phyloP scores from a whole-genome alignment of 2,888 invertebrate genomes.

The Acrocera orbiculus region DNA sequence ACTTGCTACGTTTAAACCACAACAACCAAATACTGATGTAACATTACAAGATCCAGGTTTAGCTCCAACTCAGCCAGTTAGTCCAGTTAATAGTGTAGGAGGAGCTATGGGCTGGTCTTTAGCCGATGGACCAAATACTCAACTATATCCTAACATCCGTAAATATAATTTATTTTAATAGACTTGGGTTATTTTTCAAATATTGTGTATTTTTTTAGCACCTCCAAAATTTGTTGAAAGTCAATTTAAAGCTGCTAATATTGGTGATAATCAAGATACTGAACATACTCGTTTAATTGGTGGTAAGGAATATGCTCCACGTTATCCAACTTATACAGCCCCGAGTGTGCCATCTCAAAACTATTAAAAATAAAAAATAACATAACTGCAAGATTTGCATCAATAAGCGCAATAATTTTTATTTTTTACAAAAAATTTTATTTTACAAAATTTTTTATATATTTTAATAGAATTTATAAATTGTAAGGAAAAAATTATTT shows the following conservation, averaged over 20 bases:
- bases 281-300: conserved; percentile 37
- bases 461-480: too few relatives aligned
- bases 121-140: conserved; percentile 23
- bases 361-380: background rate
- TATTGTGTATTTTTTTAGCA: conserved; percentile 31
- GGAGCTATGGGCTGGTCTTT: conserved; percentile 31
- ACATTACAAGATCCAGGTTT: conserved; percentile 25
- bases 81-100: conserved; percentile 26
- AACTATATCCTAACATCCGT: conserved; percentile 34
- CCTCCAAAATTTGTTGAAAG: conserved; percentile 49
- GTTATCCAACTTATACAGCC: conserved; percentile 41
- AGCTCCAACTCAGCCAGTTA: conserved; percentile 31
- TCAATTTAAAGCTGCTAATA: conserved; percentile 39
- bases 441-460: too few relatives aligned
- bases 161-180: conserved; percentile 17
- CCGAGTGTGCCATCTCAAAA: conserved; percentile 34
- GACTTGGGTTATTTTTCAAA: background rate
- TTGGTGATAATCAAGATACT: conserved; percentile 45
- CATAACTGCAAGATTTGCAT: background rate
- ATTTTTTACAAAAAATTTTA: too few relatives aligned
- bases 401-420: too few relatives aligned
- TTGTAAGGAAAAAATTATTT: too few relatives aligned
- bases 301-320: conserved; percentile 37
- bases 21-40: conserved; percentile 26
- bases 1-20: conserved; percentile 35